Evolutionary conservation across 23 tunicate species (phyloP).

Genomic region (Styela clava): DNA sequence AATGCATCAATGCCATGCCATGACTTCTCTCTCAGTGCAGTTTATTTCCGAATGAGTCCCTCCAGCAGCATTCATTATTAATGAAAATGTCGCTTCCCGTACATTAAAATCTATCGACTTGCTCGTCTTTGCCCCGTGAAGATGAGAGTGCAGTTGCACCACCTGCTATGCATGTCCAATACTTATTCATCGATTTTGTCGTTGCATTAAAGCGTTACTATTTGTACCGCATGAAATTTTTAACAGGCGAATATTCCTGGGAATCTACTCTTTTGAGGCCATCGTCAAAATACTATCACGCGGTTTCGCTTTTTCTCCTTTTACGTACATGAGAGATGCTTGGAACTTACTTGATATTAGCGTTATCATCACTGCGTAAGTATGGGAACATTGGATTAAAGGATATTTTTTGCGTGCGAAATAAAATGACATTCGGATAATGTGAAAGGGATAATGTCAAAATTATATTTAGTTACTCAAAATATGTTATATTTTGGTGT

Average conservation of each 20-base stretch:
- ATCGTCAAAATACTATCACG: slow-evolving; percentile 77
- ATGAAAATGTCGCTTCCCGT: not conserved
- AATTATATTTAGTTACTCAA: too few species aligned
- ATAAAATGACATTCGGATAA: too few species aligned
- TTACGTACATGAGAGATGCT: slow-evolving; percentile 97
- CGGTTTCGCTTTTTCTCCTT: slow-evolving; percentile 67
- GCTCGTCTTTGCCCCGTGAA: not conserved
- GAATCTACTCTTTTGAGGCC: slow-evolving; percentile 91
- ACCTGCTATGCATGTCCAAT: too few species aligned
- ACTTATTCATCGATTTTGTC: too few species aligned
- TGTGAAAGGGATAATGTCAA: too few species aligned
- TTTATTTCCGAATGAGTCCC: not conserved
- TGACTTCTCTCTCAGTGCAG: not conserved
- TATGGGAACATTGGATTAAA: too few species aligned
- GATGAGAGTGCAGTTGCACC: too few species aligned
- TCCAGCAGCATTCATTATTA: not conserved
- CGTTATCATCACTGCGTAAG: slow-evolving; percentile 96
- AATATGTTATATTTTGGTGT: too few species aligned
- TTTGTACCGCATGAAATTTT: too few species aligned
- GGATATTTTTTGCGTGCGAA: too few species aligned
- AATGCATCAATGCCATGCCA: not conserved
- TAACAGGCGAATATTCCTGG: slow-evolving; percentile 84
- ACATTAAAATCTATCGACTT: not conserved
- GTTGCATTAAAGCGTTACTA: too few species aligned
- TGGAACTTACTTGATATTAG: slow-evolving; percentile 92